Evolutionary conservation across 2,113 vertebrate genomes (phyloP).

Genomic region (Regulus satrapa): DNA sequence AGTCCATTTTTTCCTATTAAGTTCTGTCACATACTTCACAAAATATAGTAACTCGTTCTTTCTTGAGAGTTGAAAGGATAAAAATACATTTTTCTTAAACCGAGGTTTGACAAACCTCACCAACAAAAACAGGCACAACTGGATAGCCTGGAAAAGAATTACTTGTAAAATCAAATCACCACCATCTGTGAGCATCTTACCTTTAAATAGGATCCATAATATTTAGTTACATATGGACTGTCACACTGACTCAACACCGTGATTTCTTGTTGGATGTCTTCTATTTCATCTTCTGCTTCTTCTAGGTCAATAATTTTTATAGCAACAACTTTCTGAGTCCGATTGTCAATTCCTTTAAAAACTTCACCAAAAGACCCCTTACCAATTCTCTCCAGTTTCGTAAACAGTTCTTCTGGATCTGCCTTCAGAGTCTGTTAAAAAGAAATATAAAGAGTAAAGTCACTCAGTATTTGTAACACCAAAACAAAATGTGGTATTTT

Average conservation of each 20-base stretch:
- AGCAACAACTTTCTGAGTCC: constrained; percentile 95
- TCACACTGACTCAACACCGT: constrained; percentile 98
- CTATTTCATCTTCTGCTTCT: constrained; percentile 98
- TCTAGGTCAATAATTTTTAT: constrained; percentile 99
- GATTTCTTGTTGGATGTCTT: constrained; percentile 98
- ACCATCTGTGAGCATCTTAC: constrained; percentile 69
- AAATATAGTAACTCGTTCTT: not conserved
- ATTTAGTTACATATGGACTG: constrained; percentile 97
- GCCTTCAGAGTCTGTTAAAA: constrained; percentile 83
- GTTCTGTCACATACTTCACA: not conserved
- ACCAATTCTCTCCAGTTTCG: constrained; percentile 95
- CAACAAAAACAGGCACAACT: not conserved
- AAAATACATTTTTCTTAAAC: not conserved
- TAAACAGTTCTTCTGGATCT: constrained; percentile 92
- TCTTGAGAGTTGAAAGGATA: not conserved
- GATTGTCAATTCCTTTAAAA: constrained; percentile 98
- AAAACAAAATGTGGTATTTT: not conserved
- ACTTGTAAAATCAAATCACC: not conserved
- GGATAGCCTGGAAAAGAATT: not conserved
- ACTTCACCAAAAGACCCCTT: constrained; percentile 98
- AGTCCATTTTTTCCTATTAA: not conserved
- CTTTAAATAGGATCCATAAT: constrained; percentile 97
- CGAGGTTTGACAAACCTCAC: not conserved
- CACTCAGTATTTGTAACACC: not conserved
- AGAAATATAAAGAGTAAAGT: not conserved